Evolutionary conservation across 2,797 vertebrate species (phyloP).

Genomic region (Peromyscus nudipes): DNA sequence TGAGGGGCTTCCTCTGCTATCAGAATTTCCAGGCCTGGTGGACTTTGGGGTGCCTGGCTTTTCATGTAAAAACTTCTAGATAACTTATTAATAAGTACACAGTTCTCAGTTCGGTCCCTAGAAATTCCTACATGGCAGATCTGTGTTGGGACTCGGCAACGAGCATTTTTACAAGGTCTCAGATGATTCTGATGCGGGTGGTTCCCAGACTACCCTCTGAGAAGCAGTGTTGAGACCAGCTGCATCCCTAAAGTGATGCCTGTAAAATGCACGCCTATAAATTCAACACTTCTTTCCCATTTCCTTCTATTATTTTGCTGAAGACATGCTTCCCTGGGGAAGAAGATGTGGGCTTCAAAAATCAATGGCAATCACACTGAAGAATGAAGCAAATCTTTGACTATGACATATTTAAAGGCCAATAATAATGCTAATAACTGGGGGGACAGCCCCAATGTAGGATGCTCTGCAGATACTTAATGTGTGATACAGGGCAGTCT

Average conservation of each 20-base stretch:
- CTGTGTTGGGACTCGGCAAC: background rate
- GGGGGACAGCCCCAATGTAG: background rate
- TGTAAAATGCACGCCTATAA: conserved; percentile 70
- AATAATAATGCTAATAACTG: conserved; percentile 81
- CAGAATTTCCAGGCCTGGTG: background rate
- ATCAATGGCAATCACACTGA: conserved; percentile 84
- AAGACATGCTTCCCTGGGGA: conserved; percentile 81
- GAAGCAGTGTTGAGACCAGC: conserved; percentile 27
- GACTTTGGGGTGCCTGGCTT: background rate
- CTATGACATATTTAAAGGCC: conserved; percentile 81
- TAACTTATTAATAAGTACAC: background rate
- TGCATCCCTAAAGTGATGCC: conserved; percentile 21
- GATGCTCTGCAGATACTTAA: background rate
- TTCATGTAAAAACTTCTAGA: background rate
- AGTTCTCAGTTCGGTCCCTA: background rate
- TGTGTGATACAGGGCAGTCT: background rate
- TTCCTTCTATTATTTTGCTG: conserved; percentile 78
- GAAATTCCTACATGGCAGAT: background rate
- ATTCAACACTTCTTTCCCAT: conserved; percentile 76
- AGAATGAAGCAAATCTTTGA: conserved; percentile 79
- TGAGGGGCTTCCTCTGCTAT: background rate
- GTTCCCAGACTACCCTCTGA: background rate
- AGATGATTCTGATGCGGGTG: conserved; percentile 4
- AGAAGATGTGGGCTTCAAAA: conserved; percentile 79
- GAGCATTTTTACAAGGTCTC: background rate